A percentile compares a stretch with the other conserved stretches of the same genome.
phyloP scores from a whole-genome alignment of 2,888 invertebrate species.

The Tenthredo notha region DNA sequence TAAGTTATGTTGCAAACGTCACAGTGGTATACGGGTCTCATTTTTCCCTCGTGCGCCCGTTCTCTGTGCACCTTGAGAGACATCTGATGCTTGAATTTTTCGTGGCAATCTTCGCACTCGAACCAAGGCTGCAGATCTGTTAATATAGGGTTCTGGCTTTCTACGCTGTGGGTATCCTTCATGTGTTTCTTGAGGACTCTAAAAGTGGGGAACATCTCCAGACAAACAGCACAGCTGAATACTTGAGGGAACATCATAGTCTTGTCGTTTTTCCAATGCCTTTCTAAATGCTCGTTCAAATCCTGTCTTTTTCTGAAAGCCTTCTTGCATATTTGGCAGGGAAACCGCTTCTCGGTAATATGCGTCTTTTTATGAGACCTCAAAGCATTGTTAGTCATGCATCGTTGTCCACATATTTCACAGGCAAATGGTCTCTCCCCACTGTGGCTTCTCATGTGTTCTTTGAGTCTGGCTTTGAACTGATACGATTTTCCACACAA shows the following conservation, averaged over 20 bases:
- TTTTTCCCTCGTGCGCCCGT: constrained; percentile 51
- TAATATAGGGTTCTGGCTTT: constrained; percentile 52
- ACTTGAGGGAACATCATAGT: constrained; percentile 54
- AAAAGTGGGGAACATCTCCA: constrained; percentile 54
- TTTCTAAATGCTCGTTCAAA: constrained; percentile 53
- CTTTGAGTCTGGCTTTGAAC: constrained; percentile 52
- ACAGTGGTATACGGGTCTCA: constrained; percentile 52
- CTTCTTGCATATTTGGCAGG: constrained; percentile 53
- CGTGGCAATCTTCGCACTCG: constrained; percentile 54
- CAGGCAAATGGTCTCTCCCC: constrained; percentile 54
- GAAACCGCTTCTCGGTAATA: constrained; percentile 53
- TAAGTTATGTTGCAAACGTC: constrained; percentile 52
- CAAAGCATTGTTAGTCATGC: constrained; percentile 54
- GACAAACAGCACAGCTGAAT: constrained; percentile 49
- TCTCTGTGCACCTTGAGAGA: constrained; percentile 53
- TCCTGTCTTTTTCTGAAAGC: constrained; percentile 53
- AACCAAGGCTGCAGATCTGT: constrained; percentile 53
- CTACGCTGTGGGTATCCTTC: constrained; percentile 51
- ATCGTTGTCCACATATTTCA: constrained; percentile 53
- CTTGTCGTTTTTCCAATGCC: constrained; percentile 55
- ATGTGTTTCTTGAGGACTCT: constrained; percentile 52
- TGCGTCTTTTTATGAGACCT: constrained; percentile 53
- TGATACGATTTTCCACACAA: constrained; percentile 55
- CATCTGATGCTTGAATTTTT: constrained; percentile 56
- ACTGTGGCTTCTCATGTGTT: constrained; percentile 54